Conservation (phyloP, 2,888 invertebrate genomes). For the Andrena camellia region DNA sequence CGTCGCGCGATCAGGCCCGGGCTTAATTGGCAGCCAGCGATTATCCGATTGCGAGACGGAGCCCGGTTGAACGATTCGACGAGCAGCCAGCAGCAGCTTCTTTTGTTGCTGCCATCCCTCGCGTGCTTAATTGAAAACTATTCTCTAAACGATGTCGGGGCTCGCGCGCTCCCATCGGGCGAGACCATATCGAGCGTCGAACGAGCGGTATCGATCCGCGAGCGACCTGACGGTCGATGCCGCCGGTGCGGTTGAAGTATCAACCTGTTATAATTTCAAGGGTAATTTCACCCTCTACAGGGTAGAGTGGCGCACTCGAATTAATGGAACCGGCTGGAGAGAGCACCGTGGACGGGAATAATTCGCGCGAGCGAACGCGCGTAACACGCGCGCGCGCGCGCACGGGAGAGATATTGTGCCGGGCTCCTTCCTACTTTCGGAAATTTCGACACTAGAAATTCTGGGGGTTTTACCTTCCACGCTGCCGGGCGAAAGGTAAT, state of each 20-base stretch:
- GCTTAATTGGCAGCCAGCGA: slow-evolving; percentile 50
- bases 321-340: slow-evolving; percentile 74
- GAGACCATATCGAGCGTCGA: slow-evolving; percentile 49
- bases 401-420: slow-evolving; percentile 19
- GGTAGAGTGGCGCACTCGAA: slow-evolving; percentile 67
- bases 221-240: slow-evolving; percentile 62
- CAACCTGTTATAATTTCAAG: slow-evolving; percentile 79
- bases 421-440: slow-evolving; percentile 40
- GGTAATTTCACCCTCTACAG: slow-evolving; percentile 76
- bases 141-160: slow-evolving; percentile 33
- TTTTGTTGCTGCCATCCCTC: slow-evolving; percentile 47
- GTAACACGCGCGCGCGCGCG: slow-evolving; percentile 39
- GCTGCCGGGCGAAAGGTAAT: slow-evolving; percentile 32
- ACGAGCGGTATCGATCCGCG: slow-evolving; percentile 65
- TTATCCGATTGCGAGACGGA: slow-evolving; percentile 50
- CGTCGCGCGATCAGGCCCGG: slow-evolving; percentile 15
- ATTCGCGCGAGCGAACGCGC: slow-evolving; percentile 67
- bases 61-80: slow-evolving; percentile 31
- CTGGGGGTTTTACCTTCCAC: slow-evolving; percentile 52
- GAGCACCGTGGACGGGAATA: slow-evolving; percentile 71
- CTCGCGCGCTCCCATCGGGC: slow-evolving; percentile 2
- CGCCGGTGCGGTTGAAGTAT: slow-evolving; percentile 67
- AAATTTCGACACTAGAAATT: slow-evolving; percentile 60
- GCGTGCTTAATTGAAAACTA: slow-evolving; percentile 49
- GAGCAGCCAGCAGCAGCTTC: slow-evolving; percentile 23